phyloP scores from a whole-genome alignment of 2,888 invertebrate species.

The Eremobia ochroleuca region DNA sequence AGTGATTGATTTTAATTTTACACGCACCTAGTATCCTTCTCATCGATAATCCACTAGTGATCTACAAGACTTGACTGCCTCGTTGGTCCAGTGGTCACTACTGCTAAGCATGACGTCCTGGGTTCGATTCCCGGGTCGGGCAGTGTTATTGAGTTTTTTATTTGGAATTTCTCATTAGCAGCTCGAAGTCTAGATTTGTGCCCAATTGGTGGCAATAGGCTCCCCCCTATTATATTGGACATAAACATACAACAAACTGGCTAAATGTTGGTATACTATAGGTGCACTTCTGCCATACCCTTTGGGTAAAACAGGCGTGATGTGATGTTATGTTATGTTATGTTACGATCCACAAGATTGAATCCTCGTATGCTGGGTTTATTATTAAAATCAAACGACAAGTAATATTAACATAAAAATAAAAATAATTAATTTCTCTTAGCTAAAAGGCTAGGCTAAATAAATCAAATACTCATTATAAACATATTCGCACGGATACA shows the following conservation, averaged over 20 bases:
- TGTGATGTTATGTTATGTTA: background rate
- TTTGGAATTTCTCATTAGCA: background rate
- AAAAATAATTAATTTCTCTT: conserved; percentile 13
- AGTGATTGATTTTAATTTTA: no score
- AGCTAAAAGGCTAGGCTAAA: conserved; percentile 18
- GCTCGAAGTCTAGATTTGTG: no score
- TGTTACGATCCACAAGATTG: background rate
- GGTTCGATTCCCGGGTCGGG: background rate
- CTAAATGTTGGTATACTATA: background rate
- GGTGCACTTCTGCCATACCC: background rate
- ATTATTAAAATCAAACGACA: background rate
- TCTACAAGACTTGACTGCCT: background rate
- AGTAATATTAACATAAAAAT: background rate
- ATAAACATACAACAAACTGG: background rate
- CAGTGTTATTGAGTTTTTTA: background rate
- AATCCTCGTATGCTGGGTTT: background rate
- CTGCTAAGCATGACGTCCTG: background rate
- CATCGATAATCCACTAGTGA: no score
- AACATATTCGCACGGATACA: conserved; percentile 55
- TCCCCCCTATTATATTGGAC: background rate
- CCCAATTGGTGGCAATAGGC: background rate
- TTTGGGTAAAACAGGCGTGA: background rate
- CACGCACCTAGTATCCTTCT: no score
- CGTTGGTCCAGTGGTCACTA: background rate
- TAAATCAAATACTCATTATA: conserved; percentile 37